Base-by-base conservation (phyloP, 2,113 vertebrate species). In the Halcyon malimbica region DNA sequence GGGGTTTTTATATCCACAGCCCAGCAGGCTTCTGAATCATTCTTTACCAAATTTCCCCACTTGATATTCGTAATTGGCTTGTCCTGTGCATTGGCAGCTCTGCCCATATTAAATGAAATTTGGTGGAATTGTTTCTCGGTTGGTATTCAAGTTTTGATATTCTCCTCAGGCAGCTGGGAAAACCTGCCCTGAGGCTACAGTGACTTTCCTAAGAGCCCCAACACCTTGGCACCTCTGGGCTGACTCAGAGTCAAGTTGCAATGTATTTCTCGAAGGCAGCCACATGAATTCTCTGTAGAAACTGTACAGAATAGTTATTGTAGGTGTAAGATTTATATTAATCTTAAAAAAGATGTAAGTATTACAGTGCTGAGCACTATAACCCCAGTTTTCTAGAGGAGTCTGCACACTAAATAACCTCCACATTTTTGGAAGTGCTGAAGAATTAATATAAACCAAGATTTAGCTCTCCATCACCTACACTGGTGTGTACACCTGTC, bases 21-120 rank as follows among this genome's bases (percentile, higher is more conserved):
- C 41, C 79, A 87, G 31, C 37, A 89, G 25, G 20, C 31, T 85
- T 88, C 67, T 80, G 79, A 93, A 65, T 95, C 67, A 70, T 31
- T 71, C 54, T 70, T 51, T 65, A 65, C 37, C 13, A 8, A 79
- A 77, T 70, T 69, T 73, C 44, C 35, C 53, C 41, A 41, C 44
- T 83, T 33, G 33, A 20, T 86, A 62, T 53, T 85, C 26, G 11
- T 21, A 80, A 74, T 57, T 37, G 60, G 14, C 56, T 73, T 10
- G 63, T 59, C 88, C 31, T 39, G 39, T 17, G 35, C 46, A 2
- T 6, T 37, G n/a, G 80, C 63, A 74, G 35, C 42, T 88, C 54
- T 73, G 26, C 29, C 7, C 44, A 3, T 56, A 21, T 13, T 39
- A 64, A 68, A 56, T 0, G 1, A 64, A 76, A 65, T 41, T 33